These are phyloP conservation scores for Pogonognathellus flavescens DNA, from an alignment of 1,140 invertebrate genomes.

Conservation along the genomic window DNA sequence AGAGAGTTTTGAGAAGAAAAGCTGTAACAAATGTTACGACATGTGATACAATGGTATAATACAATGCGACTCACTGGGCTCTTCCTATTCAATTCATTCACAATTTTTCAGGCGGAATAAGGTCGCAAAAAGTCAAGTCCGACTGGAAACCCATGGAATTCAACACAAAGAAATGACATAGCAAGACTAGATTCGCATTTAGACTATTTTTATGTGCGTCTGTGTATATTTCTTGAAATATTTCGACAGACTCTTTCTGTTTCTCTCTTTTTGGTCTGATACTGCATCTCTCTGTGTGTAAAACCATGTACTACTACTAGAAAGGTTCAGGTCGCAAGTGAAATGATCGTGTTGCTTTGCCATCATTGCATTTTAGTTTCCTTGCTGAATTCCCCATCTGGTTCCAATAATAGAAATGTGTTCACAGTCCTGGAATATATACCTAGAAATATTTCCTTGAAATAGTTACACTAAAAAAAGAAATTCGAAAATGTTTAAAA, in stretches of 20 bases:
- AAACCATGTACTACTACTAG: background rate
- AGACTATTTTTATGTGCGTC: background rate
- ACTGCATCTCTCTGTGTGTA: background rate
- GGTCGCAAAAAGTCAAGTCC: conserved; percentile 28
- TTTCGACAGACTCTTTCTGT: background rate
- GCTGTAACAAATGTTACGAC: conserved; percentile 36
- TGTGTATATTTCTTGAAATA: background rate
- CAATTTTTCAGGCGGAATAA: conserved; percentile 40
- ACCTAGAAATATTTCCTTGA: too few relatives aligned
- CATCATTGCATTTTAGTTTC: background rate
- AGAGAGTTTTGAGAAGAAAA: conserved; percentile 10
- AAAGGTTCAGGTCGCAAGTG: background rate
- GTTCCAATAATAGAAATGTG: conserved; percentile 24
- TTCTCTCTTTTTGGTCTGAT: background rate
- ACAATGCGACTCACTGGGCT: conserved; percentile 38
- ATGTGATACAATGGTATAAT: conserved; percentile 36
- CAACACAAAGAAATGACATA: background rate
- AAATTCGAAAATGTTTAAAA: too few relatives aligned
- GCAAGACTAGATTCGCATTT: background rate
- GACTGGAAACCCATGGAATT: conserved; percentile 13
- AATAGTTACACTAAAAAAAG: too few relatives aligned
- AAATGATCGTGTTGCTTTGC: background rate
- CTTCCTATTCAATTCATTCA: conserved; percentile 44
- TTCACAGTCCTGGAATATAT: background rate
- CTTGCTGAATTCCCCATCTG: conserved; percentile 19